Base-by-base conservation (phyloP, 2,797 vertebrate species). In the Fistularia commersonii region DNA sequence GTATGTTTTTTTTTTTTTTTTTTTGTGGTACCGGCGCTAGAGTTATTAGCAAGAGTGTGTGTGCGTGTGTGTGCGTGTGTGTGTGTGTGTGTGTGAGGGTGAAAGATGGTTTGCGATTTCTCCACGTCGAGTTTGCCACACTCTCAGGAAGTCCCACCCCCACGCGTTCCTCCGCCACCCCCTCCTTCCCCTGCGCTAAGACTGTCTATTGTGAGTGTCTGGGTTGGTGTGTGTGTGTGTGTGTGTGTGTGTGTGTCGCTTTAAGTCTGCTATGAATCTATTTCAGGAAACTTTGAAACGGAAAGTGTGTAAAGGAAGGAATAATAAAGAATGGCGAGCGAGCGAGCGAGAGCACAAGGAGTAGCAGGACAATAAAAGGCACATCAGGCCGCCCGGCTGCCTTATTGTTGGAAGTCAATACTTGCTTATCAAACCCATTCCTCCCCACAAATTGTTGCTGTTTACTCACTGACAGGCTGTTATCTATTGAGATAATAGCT, bases 121-220 rank as follows among this genome's bases (percentile, higher is more conserved):
- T 60, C 69, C 66, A 51, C 62, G 45, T n/a, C n/a, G n/a, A n/a
- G n/a, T n/a, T 64, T 70, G 72, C 67, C 66, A 58, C 57, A 32
- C 51, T 69, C 53, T 74, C 72, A 71, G 52, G 52, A 37, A 66
- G 54, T 50, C 85, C 78, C 75, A 77, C 60, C 67, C 70, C 13
- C 67, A 77, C 80, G 75, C 79, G n/a, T n/a, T n/a, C n/a, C n/a
- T n/a, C n/a, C n/a, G n/a, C n/a, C n/a, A n/a, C n/a, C n/a, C n/a
- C n/a, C n/a, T n/a, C n/a, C n/a, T n/a, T n/a, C 57, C 68, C 61
- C 75, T 60, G 32, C 65, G 72, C 65, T 71, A 65, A 64, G 61
- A 64, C 67, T 64, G 61, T 73, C 82, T 75, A 88, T 89, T 90
- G 87, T 90, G 81, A 83, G 60, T 45, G 51, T 74, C 54, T 69